Base-by-base conservation (phyloP, 1,140 invertebrate genomes). In the Littorina saxatilis region DNA sequence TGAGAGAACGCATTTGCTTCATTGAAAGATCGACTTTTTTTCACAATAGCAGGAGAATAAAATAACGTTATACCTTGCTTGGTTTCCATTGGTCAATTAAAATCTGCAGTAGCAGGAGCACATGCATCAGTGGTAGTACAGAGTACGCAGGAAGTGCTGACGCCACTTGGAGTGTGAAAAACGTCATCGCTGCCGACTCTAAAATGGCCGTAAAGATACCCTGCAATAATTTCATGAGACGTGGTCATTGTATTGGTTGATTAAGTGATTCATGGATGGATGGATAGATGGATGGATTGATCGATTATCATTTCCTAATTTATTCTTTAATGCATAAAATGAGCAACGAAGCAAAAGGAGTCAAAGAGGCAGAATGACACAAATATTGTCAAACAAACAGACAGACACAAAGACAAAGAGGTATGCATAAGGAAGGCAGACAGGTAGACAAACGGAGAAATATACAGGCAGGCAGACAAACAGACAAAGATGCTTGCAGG, bases 171-270 rank as follows among this genome's bases (percentile, higher is more conserved):
- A 81, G 52, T 3, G 84, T 82, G 37, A 85, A 83, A 47, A 82
- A 82, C 29, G 81, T 75, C 72, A 85, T n/a, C 29, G 81, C 81
- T 13, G 81, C 81, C 23, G 66, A 74, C 70, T 85, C 84, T 32
- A 82, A 23, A 0, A 80, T n/a, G 4, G 78, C 72, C 9, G 52
- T 61, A 40, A 83, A 74, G 27, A 80, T 72, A 20, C 81, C 81
- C 84, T 85, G 50, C 27, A 50, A 43, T 61, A 13, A 66, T 40
- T n/a, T n/a, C n/a, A n/a, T n/a, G n/a, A n/a, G n/a, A n/a, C n/a
- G n/a, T n/a, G n/a, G n/a, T n/a, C n/a, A n/a, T n/a, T n/a, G n/a
- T n/a, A n/a, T n/a, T n/a, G n/a, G n/a, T n/a, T n/a, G n/a, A n/a
- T n/a, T n/a, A n/a, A n/a, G n/a, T n/a, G n/a, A n/a, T n/a, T n/a